Conservation (phyloP, 2,113 vertebrate species). For the Chaetorhynchus papuensis region DNA sequence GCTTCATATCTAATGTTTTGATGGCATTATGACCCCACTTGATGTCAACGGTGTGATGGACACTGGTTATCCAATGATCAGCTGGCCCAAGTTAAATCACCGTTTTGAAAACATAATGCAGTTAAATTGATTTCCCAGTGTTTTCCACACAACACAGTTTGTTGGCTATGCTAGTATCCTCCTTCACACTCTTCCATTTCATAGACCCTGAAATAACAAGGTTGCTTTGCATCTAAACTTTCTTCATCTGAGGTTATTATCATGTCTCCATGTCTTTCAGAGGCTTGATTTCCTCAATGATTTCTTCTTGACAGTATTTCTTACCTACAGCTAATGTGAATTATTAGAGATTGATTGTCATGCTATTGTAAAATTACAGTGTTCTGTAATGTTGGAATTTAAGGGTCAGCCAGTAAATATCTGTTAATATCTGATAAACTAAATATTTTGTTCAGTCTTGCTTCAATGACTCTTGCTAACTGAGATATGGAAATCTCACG, state of each 20-base stretch:
- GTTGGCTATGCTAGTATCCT: background rate
- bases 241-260: background rate
- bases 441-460: background rate
- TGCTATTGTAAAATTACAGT: background rate
- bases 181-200: background rate
- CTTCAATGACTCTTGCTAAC: background rate
- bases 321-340: background rate
- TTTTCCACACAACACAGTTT: background rate
- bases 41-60: background rate
- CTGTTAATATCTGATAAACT: background rate
- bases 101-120: background rate
- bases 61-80: fast-evolving
- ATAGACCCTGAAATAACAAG: background rate
- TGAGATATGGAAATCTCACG: background rate
- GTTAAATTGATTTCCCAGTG: background rate
- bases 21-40: background rate
- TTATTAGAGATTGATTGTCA: background rate
- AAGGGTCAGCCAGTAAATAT: background rate
- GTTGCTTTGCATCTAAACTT: background rate
- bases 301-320: background rate
- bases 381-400: background rate
- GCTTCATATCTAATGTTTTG: background rate
- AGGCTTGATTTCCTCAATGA: background rate
- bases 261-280: background rate
- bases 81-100: background rate